Percentiles rank a stretch among this genome's conserved stretches.
phyloP scores from a whole-genome alignment of 2,797 vertebrate genomes.

The Catostomus latipinnis region DNA sequence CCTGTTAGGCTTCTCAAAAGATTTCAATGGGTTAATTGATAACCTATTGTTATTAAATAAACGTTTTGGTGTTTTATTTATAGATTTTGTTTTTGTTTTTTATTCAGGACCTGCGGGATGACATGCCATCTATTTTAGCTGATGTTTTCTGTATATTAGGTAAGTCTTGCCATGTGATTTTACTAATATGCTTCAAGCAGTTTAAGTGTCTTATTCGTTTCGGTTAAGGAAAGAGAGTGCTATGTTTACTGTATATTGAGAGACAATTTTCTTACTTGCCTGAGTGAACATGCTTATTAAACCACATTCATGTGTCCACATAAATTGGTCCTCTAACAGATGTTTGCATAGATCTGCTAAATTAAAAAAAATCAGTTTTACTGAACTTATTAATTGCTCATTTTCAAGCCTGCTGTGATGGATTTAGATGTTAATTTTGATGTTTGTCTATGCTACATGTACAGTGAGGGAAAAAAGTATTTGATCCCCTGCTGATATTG shows the following conservation, averaged over 20 bases:
- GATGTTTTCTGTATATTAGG: constrained; percentile 98
- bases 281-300: constrained; percentile 19
- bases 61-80: not conserved
- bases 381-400: constrained; percentile 6
- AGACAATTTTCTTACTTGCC: not conserved
- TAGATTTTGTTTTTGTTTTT: constrained; percentile 17
- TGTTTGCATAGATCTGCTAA: constrained; percentile 28
- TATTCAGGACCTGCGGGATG: constrained; percentile 90
- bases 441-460: not conserved
- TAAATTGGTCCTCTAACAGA: constrained; percentile 18
- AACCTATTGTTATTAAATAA: too few relatives aligned
- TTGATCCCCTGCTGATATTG: too few relatives aligned
- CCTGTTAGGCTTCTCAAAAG: too few relatives aligned
- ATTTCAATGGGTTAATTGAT: too few relatives aligned
- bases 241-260: not conserved
- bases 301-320: not conserved
- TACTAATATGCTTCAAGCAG: not conserved
- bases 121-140: constrained; percentile 96
- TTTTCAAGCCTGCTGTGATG: not conserved
- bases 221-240: not conserved
- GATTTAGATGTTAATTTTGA: constrained; percentile 2
- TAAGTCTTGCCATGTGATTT: constrained; percentile 63
- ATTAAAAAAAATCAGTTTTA: not conserved
- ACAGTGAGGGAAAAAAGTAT: too few relatives aligned
- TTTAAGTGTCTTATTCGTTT: constrained; percentile 7